Evolutionary conservation across 2,113 vertebrate genomes (phyloP).

Genomic region (Neodontobutis hainanensis): DNA sequence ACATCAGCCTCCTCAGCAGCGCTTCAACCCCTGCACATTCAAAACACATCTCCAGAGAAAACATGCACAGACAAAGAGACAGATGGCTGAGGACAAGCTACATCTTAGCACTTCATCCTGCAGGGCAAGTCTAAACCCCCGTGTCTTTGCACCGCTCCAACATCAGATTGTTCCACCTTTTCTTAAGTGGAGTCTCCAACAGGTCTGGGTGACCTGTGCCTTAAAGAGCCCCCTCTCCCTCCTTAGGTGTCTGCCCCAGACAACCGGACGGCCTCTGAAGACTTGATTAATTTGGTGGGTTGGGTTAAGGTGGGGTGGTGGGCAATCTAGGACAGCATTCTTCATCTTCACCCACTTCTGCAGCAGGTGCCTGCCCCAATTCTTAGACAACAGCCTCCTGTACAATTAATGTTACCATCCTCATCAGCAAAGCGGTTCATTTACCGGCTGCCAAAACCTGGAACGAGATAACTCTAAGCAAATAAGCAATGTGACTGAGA

Average conservation of each 20-base stretch:
- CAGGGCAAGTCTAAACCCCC: constrained; percentile 45
- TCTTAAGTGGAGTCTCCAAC: constrained; percentile 38
- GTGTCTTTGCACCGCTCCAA: constrained; percentile 4
- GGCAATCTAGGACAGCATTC: constrained; percentile 80
- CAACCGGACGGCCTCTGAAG: constrained; percentile 65
- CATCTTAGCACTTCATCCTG: constrained; percentile 52
- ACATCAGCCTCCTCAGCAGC: constrained; percentile 71
- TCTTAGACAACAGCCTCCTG: constrained; percentile 67
- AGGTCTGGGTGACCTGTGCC: constrained; percentile 64
- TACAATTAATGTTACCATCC: constrained; percentile 71
- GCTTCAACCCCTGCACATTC: constrained; percentile 54
- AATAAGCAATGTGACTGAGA: not conserved
- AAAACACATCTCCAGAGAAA: constrained; percentile 58
- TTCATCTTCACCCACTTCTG: constrained; percentile 81
- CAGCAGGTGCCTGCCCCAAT: constrained; percentile 81
- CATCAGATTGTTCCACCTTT: constrained; percentile 11
- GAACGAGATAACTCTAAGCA: not conserved
- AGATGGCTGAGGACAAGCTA: constrained; percentile 64
- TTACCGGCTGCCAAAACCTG: constrained; percentile 35
- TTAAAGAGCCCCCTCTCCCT: constrained; percentile 34
- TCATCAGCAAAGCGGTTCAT: constrained; percentile 50
- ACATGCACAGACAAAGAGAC: constrained; percentile 57
- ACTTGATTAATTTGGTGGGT: constrained; percentile 71
- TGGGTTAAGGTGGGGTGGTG: constrained; percentile 73
- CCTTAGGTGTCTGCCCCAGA: constrained; percentile 61